Percentiles rank a stretch among this genome's conserved stretches.
Evolutionary conservation across 2,113 vertebrate genomes (phyloP).

Genomic region (Lampris incognitus): DNA sequence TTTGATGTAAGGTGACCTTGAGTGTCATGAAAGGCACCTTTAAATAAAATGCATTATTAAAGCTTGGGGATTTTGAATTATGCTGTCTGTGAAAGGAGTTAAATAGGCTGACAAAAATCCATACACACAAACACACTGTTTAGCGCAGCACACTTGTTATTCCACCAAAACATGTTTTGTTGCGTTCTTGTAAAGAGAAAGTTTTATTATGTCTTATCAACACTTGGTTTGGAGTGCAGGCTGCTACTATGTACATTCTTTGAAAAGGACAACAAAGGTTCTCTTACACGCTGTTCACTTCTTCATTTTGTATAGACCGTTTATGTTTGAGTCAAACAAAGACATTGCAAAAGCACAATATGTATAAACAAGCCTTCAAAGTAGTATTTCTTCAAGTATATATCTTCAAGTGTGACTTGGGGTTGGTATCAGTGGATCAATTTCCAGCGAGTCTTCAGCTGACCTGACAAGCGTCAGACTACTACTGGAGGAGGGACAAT

Average conservation of each 20-base stretch:
- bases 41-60: not conserved
- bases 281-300: not conserved
- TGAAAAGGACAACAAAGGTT: not conserved
- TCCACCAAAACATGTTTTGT: not conserved
- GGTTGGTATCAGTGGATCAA: not conserved
- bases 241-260: not conserved
- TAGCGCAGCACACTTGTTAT: not conserved
- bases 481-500: too few species aligned
- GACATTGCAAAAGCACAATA: not conserved
- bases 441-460: not conserved
- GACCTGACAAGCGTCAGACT: not conserved
- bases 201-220: not conserved
- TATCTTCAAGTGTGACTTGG: not conserved
- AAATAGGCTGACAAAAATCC: not conserved
- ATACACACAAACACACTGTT: slow-evolving; percentile 1
- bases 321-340: too few species aligned
- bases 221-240: not conserved
- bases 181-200: not conserved
- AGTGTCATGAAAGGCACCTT: too few species aligned
- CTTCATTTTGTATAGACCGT: not conserved
- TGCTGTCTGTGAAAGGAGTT: not conserved
- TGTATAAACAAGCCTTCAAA: not conserved
- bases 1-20: not conserved
- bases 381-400: not conserved
- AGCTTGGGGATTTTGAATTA: not conserved